Conservation (phyloP, 2,888 invertebrate genomes). For the Alsophila aescularia region DNA sequence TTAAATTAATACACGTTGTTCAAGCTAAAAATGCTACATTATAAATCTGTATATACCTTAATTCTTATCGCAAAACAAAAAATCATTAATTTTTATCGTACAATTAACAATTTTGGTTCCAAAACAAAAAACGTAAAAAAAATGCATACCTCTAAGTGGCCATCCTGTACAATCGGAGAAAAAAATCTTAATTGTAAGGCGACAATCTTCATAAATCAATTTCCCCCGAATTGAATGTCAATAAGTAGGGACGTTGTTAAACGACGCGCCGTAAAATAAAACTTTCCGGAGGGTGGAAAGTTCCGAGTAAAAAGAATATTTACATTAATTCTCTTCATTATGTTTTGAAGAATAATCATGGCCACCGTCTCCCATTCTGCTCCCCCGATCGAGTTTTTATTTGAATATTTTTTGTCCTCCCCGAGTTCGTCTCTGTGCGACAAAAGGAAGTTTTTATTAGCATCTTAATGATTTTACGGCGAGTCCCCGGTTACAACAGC, state of each 20-base stretch:
- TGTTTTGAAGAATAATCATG: slow-evolving; percentile 86
- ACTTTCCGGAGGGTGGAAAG: slow-evolving; percentile 83
- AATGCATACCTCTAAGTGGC: no score
- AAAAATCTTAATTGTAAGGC: slow-evolving; percentile 81
- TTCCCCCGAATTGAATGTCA: slow-evolving; percentile 85
- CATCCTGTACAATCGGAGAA: slow-evolving; percentile 31
- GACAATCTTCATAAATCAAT: slow-evolving; percentile 85
- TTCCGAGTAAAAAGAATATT: slow-evolving; percentile 83
- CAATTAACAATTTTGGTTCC: no score
- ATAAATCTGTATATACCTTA: no score
- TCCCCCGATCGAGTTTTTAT: slow-evolving; percentile 83
- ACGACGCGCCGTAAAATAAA: slow-evolving; percentile 83
- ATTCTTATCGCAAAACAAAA: no score
- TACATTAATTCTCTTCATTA: slow-evolving; percentile 86
- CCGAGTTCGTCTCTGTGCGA: slow-evolving; percentile 78
- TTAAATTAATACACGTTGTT: no score
- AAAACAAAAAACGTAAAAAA: no score
- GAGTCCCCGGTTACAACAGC: slow-evolving; percentile 84
- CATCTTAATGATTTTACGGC: slow-evolving; percentile 86
- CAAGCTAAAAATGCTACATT: no score
- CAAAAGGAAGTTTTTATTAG: slow-evolving; percentile 86
- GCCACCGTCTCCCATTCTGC: slow-evolving; percentile 77
- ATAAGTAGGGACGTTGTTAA: slow-evolving; percentile 83
- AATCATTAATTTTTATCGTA: no score
- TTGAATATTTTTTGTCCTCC: slow-evolving; percentile 81